phyloP scores from a whole-genome alignment of 2,113 vertebrate genomes.

The Charina bottae region DNA sequence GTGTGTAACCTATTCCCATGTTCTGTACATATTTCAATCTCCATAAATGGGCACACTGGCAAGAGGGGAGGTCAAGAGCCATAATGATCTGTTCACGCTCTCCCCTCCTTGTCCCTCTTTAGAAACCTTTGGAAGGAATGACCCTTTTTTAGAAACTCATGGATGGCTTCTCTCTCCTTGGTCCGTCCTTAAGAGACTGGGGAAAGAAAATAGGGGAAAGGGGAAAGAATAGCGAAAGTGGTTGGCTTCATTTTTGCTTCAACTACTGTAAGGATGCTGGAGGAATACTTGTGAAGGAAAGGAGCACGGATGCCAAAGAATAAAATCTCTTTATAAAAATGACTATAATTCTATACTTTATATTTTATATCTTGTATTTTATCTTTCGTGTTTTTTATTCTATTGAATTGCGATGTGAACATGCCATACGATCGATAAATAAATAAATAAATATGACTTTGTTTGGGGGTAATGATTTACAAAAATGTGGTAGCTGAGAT shows the following conservation, averaged over 20 bases:
- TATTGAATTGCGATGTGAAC: too few species aligned
- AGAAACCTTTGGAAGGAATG: slow-evolving; percentile 21
- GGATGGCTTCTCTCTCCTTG: background rate
- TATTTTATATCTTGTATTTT: too few species aligned
- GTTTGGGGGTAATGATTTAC: background rate
- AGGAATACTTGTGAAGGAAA: background rate
- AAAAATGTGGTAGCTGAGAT: slow-evolving; percentile 24
- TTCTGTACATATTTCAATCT: background rate
- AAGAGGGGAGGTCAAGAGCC: background rate
- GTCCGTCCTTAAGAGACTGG: background rate
- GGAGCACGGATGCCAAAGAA: background rate
- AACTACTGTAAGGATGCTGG: background rate
- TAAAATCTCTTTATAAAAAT: slow-evolving; percentile 3
- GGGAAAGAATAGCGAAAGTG: background rate
- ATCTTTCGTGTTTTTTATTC: too few species aligned
- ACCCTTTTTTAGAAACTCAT: background rate
- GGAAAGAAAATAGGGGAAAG: background rate
- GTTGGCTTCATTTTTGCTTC: background rate
- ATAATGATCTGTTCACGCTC: background rate
- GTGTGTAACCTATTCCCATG: background rate
- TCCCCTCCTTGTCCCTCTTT: background rate
- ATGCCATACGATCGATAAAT: too few species aligned
- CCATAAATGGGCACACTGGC: background rate
- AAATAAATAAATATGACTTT: slow-evolving; percentile 22
- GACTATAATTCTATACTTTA: too few species aligned